These are phyloP conservation scores for Miichthys miiuy DNA, from an alignment of 2,797 vertebrate species.

Conservation along the genomic window DNA sequence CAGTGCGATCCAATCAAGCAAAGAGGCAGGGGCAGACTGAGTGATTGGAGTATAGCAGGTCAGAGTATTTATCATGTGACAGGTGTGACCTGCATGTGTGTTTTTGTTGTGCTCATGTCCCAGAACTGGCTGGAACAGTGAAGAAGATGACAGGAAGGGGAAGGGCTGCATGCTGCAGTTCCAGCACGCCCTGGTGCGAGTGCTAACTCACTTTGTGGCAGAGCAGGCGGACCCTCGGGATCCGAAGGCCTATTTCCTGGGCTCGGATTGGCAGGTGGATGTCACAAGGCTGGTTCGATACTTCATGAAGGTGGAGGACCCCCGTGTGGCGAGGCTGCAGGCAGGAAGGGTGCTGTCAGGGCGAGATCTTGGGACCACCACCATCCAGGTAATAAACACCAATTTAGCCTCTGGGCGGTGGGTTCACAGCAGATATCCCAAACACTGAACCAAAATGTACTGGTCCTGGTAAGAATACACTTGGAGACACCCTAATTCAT, in stretches of 20 bases:
- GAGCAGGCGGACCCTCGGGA: constrained; percentile 85
- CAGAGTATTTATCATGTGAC: constrained; percentile 52
- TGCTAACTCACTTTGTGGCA: constrained; percentile 92
- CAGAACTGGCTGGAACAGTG: constrained; percentile 90
- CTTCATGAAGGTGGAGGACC: constrained; percentile 95
- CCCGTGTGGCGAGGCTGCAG: constrained; percentile 88
- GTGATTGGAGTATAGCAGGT: constrained; percentile 57
- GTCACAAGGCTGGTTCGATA: constrained; percentile 91
- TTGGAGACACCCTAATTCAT: neutral
- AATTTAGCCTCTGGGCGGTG: neutral
- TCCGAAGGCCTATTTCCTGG: constrained; percentile 87
- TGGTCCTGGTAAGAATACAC: neutral
- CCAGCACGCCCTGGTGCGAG: constrained; percentile 91
- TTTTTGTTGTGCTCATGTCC: constrained; percentile 51
- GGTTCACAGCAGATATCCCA: neutral
- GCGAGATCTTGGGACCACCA: constrained; percentile 92
- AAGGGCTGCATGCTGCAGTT: constrained; percentile 93
- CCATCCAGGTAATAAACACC: constrained; percentile 87
- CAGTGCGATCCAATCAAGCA: constrained; percentile 72
- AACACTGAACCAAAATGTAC: neutral
- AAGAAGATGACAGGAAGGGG: constrained; percentile 89
- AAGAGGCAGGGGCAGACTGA: constrained; percentile 49
- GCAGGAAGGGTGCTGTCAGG: constrained; percentile 90
- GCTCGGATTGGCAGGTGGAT: constrained; percentile 95
- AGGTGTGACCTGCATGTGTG: constrained; percentile 57